A percentile compares a stretch with the other conserved stretches of the same genome.
Evolutionary conservation across 2,113 vertebrate genomes (phyloP).

Genomic region (Lota lota): DNA sequence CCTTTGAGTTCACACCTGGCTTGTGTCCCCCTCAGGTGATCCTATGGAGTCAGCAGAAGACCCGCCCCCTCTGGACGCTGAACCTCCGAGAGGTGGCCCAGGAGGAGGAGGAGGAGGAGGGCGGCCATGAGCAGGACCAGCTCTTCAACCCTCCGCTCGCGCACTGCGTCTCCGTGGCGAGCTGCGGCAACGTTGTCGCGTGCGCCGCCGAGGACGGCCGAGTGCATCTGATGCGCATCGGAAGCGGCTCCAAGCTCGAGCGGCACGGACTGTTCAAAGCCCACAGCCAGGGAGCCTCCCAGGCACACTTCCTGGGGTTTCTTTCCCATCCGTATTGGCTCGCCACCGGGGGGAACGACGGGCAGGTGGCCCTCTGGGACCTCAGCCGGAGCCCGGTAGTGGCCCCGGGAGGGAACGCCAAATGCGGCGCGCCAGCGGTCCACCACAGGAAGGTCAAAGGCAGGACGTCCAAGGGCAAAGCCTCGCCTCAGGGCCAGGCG

Average conservation of each 20-base stretch:
- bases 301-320: constrained; percentile 81
- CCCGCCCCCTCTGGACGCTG: constrained; percentile 84
- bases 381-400: constrained; percentile 70
- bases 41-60: constrained; percentile 92
- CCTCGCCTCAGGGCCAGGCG: background rate
- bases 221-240: constrained; percentile 82
- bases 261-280: constrained; percentile 76
- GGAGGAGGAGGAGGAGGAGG: constrained; percentile 73
- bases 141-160: constrained; percentile 90
- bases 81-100: constrained; percentile 79
- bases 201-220: constrained; percentile 92
- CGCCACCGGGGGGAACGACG: constrained; percentile 89
- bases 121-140: constrained; percentile 68
- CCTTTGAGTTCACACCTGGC: background rate
- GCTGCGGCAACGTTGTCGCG: constrained; percentile 83
- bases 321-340: constrained; percentile 81
- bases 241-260: constrained; percentile 79
- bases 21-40: constrained; percentile 75
- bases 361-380: constrained; percentile 88
- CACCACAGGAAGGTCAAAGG: constrained; percentile 73
- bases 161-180: constrained; percentile 83
- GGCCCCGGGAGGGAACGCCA: constrained; percentile 61
- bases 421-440: constrained; percentile 45
- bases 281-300: constrained; percentile 85
- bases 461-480: constrained; percentile 30